A percentile compares a stretch with the other conserved stretches of the same genome.
Conservation (phyloP, 2,113 vertebrate species). For the Clupea harengus region DNA sequence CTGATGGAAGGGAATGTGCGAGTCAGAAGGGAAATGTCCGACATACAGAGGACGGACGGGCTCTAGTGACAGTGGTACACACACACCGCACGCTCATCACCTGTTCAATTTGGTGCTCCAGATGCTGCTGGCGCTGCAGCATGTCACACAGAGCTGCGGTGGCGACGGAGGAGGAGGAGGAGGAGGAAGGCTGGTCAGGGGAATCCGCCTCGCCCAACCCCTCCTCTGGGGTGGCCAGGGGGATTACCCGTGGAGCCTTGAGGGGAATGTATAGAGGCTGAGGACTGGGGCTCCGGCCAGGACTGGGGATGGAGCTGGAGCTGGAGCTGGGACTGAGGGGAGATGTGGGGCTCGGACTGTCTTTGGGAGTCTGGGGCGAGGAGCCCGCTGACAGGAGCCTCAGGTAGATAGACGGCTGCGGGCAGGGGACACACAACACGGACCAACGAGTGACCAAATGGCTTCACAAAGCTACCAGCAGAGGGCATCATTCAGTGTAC, state of each 20-base stretch:
- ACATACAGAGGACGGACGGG: not conserved
- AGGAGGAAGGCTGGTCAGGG: not conserved
- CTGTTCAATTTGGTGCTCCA: slow-evolving; percentile 80
- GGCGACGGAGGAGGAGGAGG: slow-evolving; percentile 54
- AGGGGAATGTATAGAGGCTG: slow-evolving; percentile 23
- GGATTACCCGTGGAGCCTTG: not conserved
- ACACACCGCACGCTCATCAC: slow-evolving; percentile 69
- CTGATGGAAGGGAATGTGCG: not conserved
- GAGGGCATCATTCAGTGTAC: not conserved
- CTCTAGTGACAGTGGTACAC: not conserved
- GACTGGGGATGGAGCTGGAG: not conserved
- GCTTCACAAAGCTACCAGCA: not conserved
- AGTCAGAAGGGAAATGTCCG: not conserved
- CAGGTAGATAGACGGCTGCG: not conserved
- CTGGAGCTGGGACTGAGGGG: not conserved
- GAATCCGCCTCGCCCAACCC: not conserved
- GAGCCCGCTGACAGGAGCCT: not conserved
- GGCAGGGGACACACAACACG: not conserved
- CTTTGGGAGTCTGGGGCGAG: slow-evolving; percentile 4
- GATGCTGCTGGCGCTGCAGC: slow-evolving; percentile 72
- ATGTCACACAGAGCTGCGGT: slow-evolving; percentile 72
- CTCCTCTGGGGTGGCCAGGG: slow-evolving; percentile 1
- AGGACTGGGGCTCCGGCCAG: not conserved
- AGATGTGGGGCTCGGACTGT: not conserved
- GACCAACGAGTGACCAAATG: not conserved